Base-by-base conservation (phyloP, 2,888 invertebrate species). In the Laothoe populi region DNA sequence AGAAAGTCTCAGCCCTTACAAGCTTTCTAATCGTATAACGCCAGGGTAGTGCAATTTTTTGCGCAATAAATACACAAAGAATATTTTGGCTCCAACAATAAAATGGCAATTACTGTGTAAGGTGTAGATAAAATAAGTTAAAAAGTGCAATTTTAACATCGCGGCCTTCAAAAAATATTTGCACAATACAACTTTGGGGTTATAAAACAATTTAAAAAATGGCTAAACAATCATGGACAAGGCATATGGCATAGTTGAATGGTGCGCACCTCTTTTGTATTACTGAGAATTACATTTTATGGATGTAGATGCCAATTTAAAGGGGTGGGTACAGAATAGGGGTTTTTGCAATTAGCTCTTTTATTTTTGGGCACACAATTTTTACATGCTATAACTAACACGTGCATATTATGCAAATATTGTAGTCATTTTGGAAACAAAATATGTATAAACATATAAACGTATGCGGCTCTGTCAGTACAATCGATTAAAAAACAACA, bases 11-110 rank as follows among this genome's bases (percentile, higher is more conserved):
- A 64, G 63, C 68, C 73, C 73, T 75, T 71, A 65, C 68, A n/a
- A 60, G 70, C 87, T 87, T 88, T 89, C 85, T 81, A 83, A 79
- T 76, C 68, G 66, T 74, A 80, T 81, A 79, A 72, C 62, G 71
- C 71, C 79, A 79, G 77, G 71, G 64, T 76, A 35, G 53, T 71
- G 81, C 80, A 73, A 81, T 78, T 81, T 53, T 84, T 81, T 76
- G 76, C 75, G 74, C 82, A 81, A 78, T 68, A 63, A 64, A 42
- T 35, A n/a, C 53, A 40, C 35, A 53, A 64, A 64, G 77, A 67
- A 77, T 76, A 65, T 63, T 64, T 46, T 59, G 61, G 57, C 64
- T 71, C 65, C 48, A 65, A 70, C 65, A 68, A 70, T 68, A 69
- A 69, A 70, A 73, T 60, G 26, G 62, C 65, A 66, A 64, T 67